These are phyloP conservation scores for Mellivora capensis DNA, from an alignment of 2,113 vertebrate species.

Conservation along the genomic window DNA sequence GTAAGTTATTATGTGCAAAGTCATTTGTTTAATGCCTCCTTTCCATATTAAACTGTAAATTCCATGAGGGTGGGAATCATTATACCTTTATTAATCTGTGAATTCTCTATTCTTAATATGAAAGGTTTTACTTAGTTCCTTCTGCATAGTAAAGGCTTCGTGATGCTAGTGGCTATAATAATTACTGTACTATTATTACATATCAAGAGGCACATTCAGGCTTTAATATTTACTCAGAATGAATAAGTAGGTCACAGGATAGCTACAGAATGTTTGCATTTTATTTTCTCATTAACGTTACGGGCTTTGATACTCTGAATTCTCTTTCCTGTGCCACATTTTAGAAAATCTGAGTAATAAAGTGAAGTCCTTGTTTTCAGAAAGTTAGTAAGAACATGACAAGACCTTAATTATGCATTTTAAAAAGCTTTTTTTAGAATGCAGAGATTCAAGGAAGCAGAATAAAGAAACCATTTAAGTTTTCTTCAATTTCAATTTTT, in stretches of 20 bases:
- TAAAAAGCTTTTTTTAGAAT: background rate
- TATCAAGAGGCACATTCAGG: background rate
- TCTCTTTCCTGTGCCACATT: background rate
- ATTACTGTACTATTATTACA: background rate
- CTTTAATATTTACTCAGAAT: background rate
- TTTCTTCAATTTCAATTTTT: background rate
- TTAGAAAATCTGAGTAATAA: slow-evolving; percentile 24
- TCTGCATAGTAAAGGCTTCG: background rate
- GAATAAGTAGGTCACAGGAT: background rate
- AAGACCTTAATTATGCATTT: background rate
- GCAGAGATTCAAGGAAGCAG: background rate
- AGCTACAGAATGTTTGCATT: background rate
- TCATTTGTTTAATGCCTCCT: background rate
- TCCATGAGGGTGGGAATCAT: background rate
- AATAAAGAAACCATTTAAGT: background rate
- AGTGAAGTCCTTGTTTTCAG: background rate
- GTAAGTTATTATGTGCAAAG: background rate
- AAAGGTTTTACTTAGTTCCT: background rate
- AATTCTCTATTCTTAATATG: background rate
- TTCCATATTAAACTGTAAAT: background rate
- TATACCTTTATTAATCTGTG: background rate
- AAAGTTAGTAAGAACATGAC: slow-evolving; percentile 6
- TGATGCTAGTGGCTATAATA: background rate
- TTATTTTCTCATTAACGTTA: slow-evolving; percentile 32
- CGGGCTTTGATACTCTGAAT: background rate